These are phyloP conservation scores for Hyalella azteca DNA, from an alignment of 2,888 invertebrate genomes.

Conservation along the genomic window DNA sequence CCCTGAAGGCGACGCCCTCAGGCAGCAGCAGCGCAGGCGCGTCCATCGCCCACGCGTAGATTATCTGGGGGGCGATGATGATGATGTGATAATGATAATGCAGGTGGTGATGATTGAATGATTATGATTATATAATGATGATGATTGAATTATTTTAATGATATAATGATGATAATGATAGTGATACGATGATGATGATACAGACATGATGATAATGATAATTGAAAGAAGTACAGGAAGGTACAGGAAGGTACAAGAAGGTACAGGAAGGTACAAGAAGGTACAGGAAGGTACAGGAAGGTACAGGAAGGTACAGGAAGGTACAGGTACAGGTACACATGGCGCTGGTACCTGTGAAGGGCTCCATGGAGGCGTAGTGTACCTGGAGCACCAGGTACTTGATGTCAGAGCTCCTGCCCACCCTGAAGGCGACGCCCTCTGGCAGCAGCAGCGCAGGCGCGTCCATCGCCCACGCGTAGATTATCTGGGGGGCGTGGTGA, in stretches of 20 bases:
- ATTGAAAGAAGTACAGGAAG: too few species aligned
- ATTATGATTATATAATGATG: too few species aligned
- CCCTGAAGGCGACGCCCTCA: conserved; percentile 87
- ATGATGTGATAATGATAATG: too few species aligned
- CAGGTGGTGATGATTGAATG: too few species aligned
- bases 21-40: conserved; percentile 83
- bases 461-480: conserved; percentile 94
- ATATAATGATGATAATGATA: not conserved
- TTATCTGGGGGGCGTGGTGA: conserved; percentile 71
- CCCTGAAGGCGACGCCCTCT: conserved; percentile 87
- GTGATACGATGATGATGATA: too few species aligned
- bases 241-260: too few species aligned
- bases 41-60: conserved; percentile 94
- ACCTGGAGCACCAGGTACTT: conserved; percentile 93
- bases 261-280: too few species aligned
- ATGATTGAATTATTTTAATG: too few species aligned
- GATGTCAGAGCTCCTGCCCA: conserved; percentile 81
- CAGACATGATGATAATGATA: too few species aligned
- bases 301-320: too few species aligned
- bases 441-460: conserved; percentile 83
- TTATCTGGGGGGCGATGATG: conserved; percentile 73
- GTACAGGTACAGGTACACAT: too few species aligned
- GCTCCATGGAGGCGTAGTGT: conserved; percentile 76
- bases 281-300: too few species aligned
- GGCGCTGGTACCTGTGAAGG: conserved; percentile 65